Base-by-base conservation (phyloP, 2,797 vertebrate genomes). In the Rhynchotus rufescens region DNA sequence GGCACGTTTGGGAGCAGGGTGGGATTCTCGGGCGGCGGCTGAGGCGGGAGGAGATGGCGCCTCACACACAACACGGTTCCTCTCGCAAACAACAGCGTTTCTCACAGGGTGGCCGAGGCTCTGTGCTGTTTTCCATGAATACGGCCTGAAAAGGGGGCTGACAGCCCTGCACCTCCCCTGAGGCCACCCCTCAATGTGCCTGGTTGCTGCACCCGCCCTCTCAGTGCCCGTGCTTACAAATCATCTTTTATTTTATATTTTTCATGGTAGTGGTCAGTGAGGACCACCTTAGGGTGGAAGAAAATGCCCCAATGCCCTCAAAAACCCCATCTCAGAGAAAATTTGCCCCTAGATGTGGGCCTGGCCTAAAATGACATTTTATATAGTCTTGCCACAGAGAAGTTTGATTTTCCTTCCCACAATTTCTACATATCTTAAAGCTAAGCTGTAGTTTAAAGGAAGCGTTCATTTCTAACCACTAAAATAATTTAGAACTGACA, bases 391-490 rank as follows among this genome's bases (percentile, higher is more conserved):
- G 36, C 66, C 44, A 76, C 7, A 76, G 51, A 90, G 54, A 96
- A 92, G 60, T 71, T 71, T 23, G 40, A 89, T 90, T 93, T 80
- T 81, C 77, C 52, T 84, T 20, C 76, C 62, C 9, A 34, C 19
- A 36, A 61, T 85, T 94, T 89, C 71, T 88, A 62, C 62, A 11
- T 79, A 77, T 54, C 90, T 96, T 94, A 49, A 66, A 96, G 90
- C 87, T 81, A 94, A 86, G 71, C 71, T 89, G 74, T 79, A 94
- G 82, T 92, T 93, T 84, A 95, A 95, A 94, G 88, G 68, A 90
- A 90, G 45, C 32, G 74, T 82, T 68, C 6, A 0, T 84, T 94
- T 87, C 74, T 92, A 90, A 81, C 57, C 57, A 84, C 71, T 74
- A 94, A 86, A 90, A 94, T 77, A 87, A 89, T 84, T 92, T 92